Percentiles rank a stretch among this genome's conserved stretches.
Evolutionary conservation across 1,140 invertebrate species (phyloP).

Genomic region (Diabrotica undecimpunctata): DNA sequence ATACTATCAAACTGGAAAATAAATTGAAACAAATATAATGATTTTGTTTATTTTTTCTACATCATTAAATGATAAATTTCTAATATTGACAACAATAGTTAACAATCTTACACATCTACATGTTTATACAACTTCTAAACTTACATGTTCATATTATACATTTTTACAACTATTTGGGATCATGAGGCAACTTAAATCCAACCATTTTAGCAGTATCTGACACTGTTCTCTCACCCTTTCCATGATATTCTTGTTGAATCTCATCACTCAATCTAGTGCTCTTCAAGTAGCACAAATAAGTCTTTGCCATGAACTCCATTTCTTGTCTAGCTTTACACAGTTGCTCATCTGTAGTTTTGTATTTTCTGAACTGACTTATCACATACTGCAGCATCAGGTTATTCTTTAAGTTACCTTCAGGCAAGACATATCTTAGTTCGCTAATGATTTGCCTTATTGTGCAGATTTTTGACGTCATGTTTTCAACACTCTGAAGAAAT

Average conservation of each 20-base stretch:
- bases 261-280: slow-evolving; percentile 64
- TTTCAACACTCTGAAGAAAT: slow-evolving; percentile 6
- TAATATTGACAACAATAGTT: too few species aligned
- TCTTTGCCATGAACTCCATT: slow-evolving; percentile 62
- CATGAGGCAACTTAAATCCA: slow-evolving; percentile 80
- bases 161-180: slow-evolving; percentile 54
- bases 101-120: too few species aligned
- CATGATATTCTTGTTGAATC: slow-evolving; percentile 67
- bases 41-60: too few species aligned
- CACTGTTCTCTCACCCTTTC: slow-evolving; percentile 70
- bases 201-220: slow-evolving; percentile 77
- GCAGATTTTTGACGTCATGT: slow-evolving; percentile 25
- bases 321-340: slow-evolving; percentile 77
- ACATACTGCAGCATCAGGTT: slow-evolving; percentile 63
- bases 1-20: too few species aligned
- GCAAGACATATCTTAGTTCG: slow-evolving; percentile 56
- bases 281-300: slow-evolving; percentile 71
- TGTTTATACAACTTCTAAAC: too few species aligned
- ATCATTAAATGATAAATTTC: too few species aligned
- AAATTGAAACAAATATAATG: too few species aligned
- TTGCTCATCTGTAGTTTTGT: slow-evolving; percentile 73
- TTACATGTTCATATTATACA: too few species aligned
- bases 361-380: slow-evolving; percentile 65
- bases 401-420: slow-evolving; percentile 53
- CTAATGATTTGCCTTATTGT: slow-evolving; percentile 57